Evolutionary conservation across 2,888 invertebrate species (phyloP).

Genomic region (Hyppa rectilinea): DNA sequence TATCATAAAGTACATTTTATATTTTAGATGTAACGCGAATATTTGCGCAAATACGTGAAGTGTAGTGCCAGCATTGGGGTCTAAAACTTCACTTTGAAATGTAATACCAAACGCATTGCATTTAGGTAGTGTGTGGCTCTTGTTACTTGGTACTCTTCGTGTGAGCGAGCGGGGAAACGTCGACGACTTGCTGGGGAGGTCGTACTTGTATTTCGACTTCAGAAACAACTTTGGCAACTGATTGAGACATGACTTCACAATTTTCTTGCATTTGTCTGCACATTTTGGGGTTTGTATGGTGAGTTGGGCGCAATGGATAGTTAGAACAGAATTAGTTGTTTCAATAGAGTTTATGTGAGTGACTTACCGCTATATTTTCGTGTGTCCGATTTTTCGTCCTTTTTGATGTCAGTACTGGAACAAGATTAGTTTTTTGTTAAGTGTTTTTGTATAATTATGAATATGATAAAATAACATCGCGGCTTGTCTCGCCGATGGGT

Average conservation of each 20-base stretch:
- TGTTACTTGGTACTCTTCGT: slow-evolving; percentile 80
- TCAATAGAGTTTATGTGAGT: neutral
- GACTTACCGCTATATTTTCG: slow-evolving; percentile 85
- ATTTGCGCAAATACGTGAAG: slow-evolving; percentile 10
- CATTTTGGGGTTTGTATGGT: slow-evolving; percentile 57
- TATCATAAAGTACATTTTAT: neutral
- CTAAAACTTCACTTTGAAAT: slow-evolving; percentile 63
- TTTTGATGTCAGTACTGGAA: slow-evolving; percentile 84
- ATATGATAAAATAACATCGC: too few species aligned
- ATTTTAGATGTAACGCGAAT: neutral
- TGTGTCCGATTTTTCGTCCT: slow-evolving; percentile 80
- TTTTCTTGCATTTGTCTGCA: slow-evolving; percentile 87
- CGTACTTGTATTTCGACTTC: slow-evolving; percentile 84
- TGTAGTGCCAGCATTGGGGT: slow-evolving; percentile 32
- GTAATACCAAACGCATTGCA: slow-evolving; percentile 81
- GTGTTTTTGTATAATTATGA: too few species aligned
- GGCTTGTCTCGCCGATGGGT: too few species aligned
- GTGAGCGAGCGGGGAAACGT: slow-evolving; percentile 84
- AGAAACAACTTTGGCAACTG: slow-evolving; percentile 86
- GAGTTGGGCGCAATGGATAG: slow-evolving; percentile 48
- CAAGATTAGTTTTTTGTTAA: slow-evolving; percentile 23
- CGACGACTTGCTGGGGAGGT: slow-evolving; percentile 80
- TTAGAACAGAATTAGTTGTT: slow-evolving; percentile 37
- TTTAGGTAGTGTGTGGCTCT: slow-evolving; percentile 88
- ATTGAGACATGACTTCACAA: slow-evolving; percentile 85